These are phyloP conservation scores for Synergus japonicus DNA, from an alignment of 2,888 invertebrate genomes.

Conservation along the genomic window DNA sequence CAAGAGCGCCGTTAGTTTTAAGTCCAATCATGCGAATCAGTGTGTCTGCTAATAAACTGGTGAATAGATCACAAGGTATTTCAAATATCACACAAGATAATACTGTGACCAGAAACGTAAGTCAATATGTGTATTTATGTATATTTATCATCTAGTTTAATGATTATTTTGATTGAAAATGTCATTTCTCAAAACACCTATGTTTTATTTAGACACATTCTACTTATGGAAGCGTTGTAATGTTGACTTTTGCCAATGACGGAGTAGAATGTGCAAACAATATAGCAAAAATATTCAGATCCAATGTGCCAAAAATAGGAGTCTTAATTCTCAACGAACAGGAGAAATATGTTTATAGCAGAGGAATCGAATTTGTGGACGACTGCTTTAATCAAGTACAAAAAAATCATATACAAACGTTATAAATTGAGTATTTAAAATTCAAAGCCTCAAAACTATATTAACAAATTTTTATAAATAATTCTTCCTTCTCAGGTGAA, in stretches of 20 bases:
- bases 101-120: slow-evolving; percentile 7
- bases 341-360: slow-evolving; percentile 79
- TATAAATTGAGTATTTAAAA: neutral
- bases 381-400: slow-evolving; percentile 80
- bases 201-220: slow-evolving; percentile 51
- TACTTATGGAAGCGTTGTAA: slow-evolving; percentile 69
- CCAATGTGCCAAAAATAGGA: slow-evolving; percentile 73
- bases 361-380: slow-evolving; percentile 80
- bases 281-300: slow-evolving; percentile 78
- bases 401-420: neutral
- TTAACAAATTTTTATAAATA: slow-evolving; percentile 8
- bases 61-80: slow-evolving; percentile 28
- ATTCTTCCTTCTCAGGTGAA: slow-evolving; percentile 77
- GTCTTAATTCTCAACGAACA: slow-evolving; percentile 78
- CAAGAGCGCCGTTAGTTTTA: slow-evolving; percentile 66
- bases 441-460: too few species aligned
- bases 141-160: neutral
- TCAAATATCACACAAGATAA: slow-evolving; percentile 3
- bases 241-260: slow-evolving; percentile 80
- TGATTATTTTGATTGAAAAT: neutral
- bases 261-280: slow-evolving; percentile 78
- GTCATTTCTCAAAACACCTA: neutral
- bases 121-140: slow-evolving; percentile 15
- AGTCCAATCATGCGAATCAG: slow-evolving; percentile 50
- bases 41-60: neutral